phyloP scores from a whole-genome alignment of 2,888 invertebrate species.

The Drosophila acutilabella region DNA sequence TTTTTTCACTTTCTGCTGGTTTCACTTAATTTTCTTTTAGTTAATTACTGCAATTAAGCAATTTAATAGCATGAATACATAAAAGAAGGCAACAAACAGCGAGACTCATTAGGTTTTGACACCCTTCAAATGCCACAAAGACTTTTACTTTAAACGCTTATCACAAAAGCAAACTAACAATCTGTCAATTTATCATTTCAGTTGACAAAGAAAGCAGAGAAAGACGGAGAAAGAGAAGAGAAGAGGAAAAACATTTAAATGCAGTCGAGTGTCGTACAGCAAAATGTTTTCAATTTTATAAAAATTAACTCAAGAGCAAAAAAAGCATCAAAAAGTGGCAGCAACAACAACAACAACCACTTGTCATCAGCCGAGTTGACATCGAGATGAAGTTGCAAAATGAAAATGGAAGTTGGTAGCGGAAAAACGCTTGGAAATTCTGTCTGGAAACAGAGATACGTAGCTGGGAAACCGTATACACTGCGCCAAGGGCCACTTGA shows the following conservation, averaged over 20 bases:
- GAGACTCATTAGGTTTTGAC: conserved; percentile 37
- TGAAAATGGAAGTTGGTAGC: conserved; percentile 5
- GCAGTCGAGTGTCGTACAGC: conserved; percentile 70
- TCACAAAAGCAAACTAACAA: conserved; percentile 8
- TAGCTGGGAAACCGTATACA: conserved; percentile 37
- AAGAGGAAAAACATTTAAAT: conserved; percentile 2
- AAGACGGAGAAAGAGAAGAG: background rate
- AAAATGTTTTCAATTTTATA: conserved; percentile 78
- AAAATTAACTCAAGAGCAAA: conserved; percentile 72
- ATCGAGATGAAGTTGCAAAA: conserved; percentile 27
- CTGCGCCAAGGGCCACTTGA: conserved; percentile 52
- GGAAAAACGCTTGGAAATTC: conserved; percentile 25
- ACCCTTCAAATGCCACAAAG: conserved; percentile 32
- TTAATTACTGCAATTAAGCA: conserved; percentile 75
- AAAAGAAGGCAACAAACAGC: conserved; percentile 14
- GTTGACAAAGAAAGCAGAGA: conserved; percentile 3
- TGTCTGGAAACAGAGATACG: conserved; percentile 6
- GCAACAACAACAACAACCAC: conserved; percentile 58
- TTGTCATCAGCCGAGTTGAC: conserved; percentile 56
- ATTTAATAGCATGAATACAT: conserved; percentile 41
- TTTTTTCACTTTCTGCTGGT: conserved; percentile 51
- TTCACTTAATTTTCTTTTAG: conserved; percentile 57
- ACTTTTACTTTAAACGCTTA: conserved; percentile 35
- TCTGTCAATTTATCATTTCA: conserved; percentile 1
- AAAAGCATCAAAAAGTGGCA: conserved; percentile 9